Percentiles rank a stretch among this genome's conserved stretches.
Conservation (phyloP, 2,113 vertebrate genomes). For the Ranitomeya imitator region DNA sequence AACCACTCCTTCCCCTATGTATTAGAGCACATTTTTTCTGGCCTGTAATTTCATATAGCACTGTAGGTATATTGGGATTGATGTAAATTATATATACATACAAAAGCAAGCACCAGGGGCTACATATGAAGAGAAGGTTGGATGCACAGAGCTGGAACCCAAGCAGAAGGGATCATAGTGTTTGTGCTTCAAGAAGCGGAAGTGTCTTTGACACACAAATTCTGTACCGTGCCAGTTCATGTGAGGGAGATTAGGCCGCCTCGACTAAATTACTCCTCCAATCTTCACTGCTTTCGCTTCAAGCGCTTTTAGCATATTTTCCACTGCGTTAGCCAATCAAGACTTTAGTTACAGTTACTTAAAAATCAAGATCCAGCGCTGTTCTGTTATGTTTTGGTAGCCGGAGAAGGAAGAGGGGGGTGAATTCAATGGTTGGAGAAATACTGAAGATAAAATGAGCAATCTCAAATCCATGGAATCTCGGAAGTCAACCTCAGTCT, state of each 20-base stretch:
- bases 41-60: background rate
- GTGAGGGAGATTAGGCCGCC: constrained; percentile 66
- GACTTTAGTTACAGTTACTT: constrained; percentile 70
- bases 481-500: background rate
- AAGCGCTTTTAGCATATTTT: constrained; percentile 68
- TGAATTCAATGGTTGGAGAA: background rate
- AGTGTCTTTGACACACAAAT: constrained; percentile 69
- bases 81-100: constrained; percentile 21
- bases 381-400: constrained; percentile 48
- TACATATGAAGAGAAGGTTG: constrained; percentile 38
- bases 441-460: constrained; percentile 20
- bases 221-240: constrained; percentile 67
- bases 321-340: constrained; percentile 69
- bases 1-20: constrained; percentile 12
- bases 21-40: background rate
- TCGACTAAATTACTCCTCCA: constrained; percentile 70
- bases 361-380: constrained; percentile 65
- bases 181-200: constrained; percentile 67
- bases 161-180: constrained; percentile 50
- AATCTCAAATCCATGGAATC: background rate
- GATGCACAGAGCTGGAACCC: constrained; percentile 40
- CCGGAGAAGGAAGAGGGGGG: background rate
- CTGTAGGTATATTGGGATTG: background rate
- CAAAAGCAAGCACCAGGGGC: constrained; percentile 43
- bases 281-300: constrained; percentile 67